Evolutionary conservation across 2,113 vertebrate species (phyloP).

Genomic region (Empidonax alnorum): DNA sequence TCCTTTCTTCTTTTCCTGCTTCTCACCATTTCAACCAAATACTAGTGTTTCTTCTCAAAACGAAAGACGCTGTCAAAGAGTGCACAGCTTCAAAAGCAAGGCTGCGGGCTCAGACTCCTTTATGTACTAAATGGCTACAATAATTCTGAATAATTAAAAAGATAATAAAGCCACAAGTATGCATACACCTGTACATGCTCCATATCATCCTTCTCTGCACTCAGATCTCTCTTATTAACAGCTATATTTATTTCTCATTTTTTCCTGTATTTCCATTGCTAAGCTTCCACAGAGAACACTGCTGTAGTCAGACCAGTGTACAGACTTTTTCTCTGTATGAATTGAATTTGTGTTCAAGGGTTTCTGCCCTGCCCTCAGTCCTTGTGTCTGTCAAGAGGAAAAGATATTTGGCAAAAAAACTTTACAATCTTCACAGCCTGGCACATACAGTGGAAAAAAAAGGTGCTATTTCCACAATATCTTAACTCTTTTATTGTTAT

Average conservation of each 20-base stretch:
- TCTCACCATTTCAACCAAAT: neutral
- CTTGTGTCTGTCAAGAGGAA: neutral
- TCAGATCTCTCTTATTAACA: neutral
- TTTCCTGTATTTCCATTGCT: neutral
- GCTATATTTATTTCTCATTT: neutral
- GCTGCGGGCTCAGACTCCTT: rapidly evolving
- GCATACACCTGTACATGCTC: neutral
- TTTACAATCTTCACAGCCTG: neutral
- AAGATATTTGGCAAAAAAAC: neutral
- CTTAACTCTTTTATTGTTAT: neutral
- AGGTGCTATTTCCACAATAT: neutral
- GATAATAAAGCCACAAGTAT: neutral
- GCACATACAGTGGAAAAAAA: neutral
- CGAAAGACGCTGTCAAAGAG: neutral
- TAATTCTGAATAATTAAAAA: neutral
- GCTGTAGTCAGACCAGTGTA: rapidly evolving
- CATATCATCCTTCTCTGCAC: neutral
- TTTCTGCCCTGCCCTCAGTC: neutral
- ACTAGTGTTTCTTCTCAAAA: neutral
- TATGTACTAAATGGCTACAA: neutral
- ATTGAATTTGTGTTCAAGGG: neutral
- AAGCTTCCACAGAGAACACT: neutral
- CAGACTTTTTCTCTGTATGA: neutral
- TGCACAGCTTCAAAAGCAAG: neutral
- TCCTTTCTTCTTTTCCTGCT: neutral